A percentile compares a stretch with the other conserved stretches of the same genome.
Evolutionary conservation across 2,797 vertebrate species (phyloP).

Genomic region (Pseudochirops cupreus): DNA sequence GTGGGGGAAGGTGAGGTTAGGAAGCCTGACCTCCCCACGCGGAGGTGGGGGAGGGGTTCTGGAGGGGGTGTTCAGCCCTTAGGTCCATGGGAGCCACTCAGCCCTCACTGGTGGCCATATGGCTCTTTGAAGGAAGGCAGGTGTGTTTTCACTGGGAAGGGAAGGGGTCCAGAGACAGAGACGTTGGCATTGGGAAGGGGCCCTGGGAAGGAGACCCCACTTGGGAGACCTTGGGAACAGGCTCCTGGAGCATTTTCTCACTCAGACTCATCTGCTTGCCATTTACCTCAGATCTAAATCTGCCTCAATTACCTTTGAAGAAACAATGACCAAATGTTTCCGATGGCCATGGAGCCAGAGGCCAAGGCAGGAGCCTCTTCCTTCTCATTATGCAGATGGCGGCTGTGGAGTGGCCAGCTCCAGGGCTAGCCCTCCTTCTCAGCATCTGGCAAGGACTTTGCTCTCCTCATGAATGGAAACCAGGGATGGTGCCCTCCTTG

Average conservation of each 20-base stretch:
- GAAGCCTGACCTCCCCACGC: neutral
- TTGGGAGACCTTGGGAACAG: constrained; percentile 38
- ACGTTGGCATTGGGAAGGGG: constrained; percentile 36
- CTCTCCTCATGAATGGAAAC: neutral
- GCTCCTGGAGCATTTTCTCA: constrained; percentile 58
- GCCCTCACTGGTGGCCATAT: constrained; percentile 48
- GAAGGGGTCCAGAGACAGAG: constrained; percentile 55
- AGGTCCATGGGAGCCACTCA: neutral
- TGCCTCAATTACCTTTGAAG: constrained; percentile 22
- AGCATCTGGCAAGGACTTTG: too few species aligned
- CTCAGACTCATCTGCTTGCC: constrained; percentile 68
- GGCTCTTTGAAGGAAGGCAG: constrained; percentile 75
- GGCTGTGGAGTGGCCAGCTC: neutral
- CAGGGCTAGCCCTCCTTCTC: neutral
- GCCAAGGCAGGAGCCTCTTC: neutral
- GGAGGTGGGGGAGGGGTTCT: neutral
- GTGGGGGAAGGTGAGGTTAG: neutral
- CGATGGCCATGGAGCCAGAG: neutral
- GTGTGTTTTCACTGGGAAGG: constrained; percentile 69
- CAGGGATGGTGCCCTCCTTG: neutral
- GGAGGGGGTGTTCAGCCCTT: neutral
- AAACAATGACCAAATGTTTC: constrained; percentile 38
- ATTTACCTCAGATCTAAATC: constrained; percentile 62
- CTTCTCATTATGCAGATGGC: constrained; percentile 22
- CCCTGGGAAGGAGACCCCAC: constrained; percentile 27